Conservation (phyloP, 2,797 vertebrate species). For the Rousettus madagascariensis region DNA sequence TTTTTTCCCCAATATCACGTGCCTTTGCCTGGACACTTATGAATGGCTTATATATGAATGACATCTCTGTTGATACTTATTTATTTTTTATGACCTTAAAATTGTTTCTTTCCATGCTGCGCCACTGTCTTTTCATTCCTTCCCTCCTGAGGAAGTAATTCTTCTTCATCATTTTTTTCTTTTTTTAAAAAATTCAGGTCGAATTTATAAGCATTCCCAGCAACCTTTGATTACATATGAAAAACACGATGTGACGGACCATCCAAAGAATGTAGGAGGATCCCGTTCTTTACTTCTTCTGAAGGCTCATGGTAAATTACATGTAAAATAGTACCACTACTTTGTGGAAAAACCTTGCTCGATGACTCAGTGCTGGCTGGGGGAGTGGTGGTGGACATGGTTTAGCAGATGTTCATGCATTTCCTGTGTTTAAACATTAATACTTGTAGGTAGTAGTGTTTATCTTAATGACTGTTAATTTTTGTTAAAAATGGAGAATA, state of each 20-base stretch:
- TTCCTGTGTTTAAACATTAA: neutral
- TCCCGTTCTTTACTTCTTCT: slow-evolving; percentile 86
- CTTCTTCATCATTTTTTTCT: neutral
- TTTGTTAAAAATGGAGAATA: slow-evolving; percentile 14
- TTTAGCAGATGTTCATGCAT: neutral
- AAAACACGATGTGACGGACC: slow-evolving; percentile 81
- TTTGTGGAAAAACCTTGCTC: neutral
- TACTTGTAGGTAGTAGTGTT: neutral
- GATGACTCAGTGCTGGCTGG: neutral
- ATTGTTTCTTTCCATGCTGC: neutral
- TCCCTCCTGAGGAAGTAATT: neutral
- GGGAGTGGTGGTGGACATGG: neutral
- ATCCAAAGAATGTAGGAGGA: slow-evolving; percentile 84
- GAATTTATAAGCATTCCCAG: slow-evolving; percentile 84
- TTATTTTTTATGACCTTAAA: slow-evolving; percentile 20
- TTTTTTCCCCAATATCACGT: neutral
- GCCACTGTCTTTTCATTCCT: neutral
- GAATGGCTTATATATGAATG: neutral
- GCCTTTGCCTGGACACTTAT: neutral
- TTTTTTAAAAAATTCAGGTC: slow-evolving; percentile 73
- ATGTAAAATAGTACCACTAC: neutral
- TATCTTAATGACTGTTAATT: neutral
- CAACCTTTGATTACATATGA: slow-evolving; percentile 89
- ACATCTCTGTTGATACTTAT: neutral
- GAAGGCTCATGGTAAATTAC: slow-evolving; percentile 88